Evolutionary conservation across 2,113 vertebrate genomes (phyloP).

Genomic region (Sarotherodon lohbergeri): DNA sequence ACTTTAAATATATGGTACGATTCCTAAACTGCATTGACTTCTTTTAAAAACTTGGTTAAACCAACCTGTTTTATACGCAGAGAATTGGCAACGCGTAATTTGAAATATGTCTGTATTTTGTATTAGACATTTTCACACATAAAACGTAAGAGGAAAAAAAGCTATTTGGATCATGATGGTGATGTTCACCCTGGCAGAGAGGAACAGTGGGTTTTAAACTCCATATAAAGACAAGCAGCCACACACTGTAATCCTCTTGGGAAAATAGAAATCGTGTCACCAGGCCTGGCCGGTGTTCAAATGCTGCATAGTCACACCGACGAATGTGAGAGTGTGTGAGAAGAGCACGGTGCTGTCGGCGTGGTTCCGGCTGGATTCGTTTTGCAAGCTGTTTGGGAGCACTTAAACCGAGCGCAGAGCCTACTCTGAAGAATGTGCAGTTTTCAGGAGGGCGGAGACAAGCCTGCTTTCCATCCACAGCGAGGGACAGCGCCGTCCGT

Average conservation of each 20-base stretch:
- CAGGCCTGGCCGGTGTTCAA: background rate
- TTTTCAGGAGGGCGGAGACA: conserved; percentile 69
- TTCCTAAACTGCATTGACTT: background rate
- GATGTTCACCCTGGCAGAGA: background rate
- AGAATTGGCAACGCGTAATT: background rate
- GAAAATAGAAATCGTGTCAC: background rate
- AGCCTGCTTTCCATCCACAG: conserved; percentile 23
- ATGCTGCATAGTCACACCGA: background rate
- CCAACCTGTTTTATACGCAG: background rate
- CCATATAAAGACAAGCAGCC: background rate
- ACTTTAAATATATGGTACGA: background rate
- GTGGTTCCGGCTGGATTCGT: conserved; percentile 4
- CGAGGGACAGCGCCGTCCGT: background rate
- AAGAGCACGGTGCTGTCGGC: background rate
- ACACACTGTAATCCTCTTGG: background rate
- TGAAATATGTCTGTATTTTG: background rate
- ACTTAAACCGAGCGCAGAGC: conserved; percentile 39
- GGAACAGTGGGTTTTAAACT: background rate
- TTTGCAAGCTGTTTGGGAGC: conserved; percentile 30
- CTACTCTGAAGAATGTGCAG: conserved; percentile 58
- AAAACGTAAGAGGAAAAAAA: background rate
- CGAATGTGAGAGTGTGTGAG: background rate
- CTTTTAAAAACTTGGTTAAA: background rate
- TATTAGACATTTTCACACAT: background rate
- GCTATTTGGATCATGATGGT: background rate